Evolutionary conservation across 2,797 vertebrate species (phyloP), one percentile per base, ranked within the genome.

Genomic region (Siniperca scherzeri): DNA sequence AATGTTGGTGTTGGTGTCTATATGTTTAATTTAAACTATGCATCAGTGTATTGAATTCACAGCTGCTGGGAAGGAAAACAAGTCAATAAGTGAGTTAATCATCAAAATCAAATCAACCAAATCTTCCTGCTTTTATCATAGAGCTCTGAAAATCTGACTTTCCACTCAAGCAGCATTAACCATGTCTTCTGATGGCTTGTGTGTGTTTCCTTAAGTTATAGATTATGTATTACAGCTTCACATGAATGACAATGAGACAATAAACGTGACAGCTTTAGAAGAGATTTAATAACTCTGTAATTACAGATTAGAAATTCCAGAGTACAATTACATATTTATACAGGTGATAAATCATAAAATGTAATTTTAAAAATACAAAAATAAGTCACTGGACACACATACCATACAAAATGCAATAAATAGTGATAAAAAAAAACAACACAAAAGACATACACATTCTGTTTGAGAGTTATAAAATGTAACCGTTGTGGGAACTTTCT

Each of bases 351-450:
- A 92, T 82, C 84, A 92, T 89, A 91, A 89, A 90, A 88, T 87
- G 83, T 88, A 13, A 80, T n/a, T 53, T 53, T 17, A 30, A 30
- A 30, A 89, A 91, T 94, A 94, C 79, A 94, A 94, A 92, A 94
- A 93, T 81, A 90, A 92, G 70, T 90, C 80, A 91, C 87, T 79
- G 80, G 83, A 92, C 89, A 87, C 66, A 91, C 71, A 83, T 84
- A 87, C 78, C 77, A 84, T 93, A 92, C 88, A 90, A 93, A 92
- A 93, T 90, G 78, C 76, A 94, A 92, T 94, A 94, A 95, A 95
- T 92, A 93, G 83, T 89, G 70, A 68, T 89, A 81, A 86, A 89
- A 91, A 90, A 84, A 91, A 90, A 84, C 64, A 78, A 89, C 76
- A 91, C 84, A 67, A 84, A 82, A 89, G 87, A 84, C 88, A 91